Percentiles rank a stretch among this genome's conserved stretches.
Evolutionary conservation across 1,140 invertebrate genomes (phyloP).

Genomic region (Coelopa frigida): DNA sequence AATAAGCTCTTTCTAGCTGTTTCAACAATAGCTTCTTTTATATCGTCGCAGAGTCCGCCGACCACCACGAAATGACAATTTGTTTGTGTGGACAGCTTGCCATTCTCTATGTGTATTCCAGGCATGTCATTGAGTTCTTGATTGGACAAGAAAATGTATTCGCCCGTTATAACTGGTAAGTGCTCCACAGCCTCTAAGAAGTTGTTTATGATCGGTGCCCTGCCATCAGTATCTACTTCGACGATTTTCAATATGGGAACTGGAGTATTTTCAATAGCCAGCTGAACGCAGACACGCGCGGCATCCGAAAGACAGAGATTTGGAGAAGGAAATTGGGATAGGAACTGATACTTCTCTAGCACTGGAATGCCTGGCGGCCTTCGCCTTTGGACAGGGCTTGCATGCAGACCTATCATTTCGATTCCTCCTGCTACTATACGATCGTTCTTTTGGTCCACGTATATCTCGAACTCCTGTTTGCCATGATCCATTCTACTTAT

Average conservation of each 20-base stretch:
- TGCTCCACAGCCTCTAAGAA: conserved; percentile 54
- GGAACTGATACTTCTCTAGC: conserved; percentile 67
- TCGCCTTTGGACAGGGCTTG: conserved; percentile 66
- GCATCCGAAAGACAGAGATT: conserved; percentile 38
- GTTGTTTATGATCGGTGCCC: conserved; percentile 47
- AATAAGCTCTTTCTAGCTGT: conserved; percentile 30
- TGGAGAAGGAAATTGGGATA: conserved; percentile 55
- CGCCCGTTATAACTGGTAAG: conserved; percentile 50
- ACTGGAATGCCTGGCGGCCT: conserved; percentile 58
- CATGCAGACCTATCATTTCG: conserved; percentile 73
- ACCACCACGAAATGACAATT: conserved; percentile 53
- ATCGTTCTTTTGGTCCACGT: conserved; percentile 26
- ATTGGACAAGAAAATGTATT: conserved; percentile 47
- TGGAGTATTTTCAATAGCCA: conserved; percentile 70
- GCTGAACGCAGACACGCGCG: conserved; percentile 49
- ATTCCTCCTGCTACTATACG: conserved; percentile 67
- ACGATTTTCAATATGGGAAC: conserved; percentile 63
- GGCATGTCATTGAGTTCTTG: conserved; percentile 46
- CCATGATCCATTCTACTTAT: conserved; percentile 36
- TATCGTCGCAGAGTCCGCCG: conserved; percentile 30
- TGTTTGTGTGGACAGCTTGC: conserved; percentile 51
- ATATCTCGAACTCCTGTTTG: conserved; percentile 41
- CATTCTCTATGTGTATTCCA: conserved; percentile 55
- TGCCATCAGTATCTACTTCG: conserved; percentile 45
- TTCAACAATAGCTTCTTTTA: conserved; percentile 14